Base-by-base conservation (phyloP, 1,140 invertebrate species). In the Vanessa tameamea region DNA sequence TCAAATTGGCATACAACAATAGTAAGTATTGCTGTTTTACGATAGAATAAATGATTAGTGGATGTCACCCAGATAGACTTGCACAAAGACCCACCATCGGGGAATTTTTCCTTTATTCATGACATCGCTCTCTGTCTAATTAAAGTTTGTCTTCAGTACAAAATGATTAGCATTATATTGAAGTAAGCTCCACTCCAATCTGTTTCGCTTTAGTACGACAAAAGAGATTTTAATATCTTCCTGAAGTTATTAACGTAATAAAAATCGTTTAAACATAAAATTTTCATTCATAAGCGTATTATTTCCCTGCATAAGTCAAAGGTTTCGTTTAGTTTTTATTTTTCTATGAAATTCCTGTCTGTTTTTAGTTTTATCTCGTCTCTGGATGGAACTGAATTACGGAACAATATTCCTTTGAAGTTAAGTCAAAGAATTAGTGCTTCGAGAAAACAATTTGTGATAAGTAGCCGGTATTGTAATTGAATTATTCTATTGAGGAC, bases 391-490 rank as follows among this genome's bases (percentile, higher is more conserved):
- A 11, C 37, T 61, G 26, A 37, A 61, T 61, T 57, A 23, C 23
- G 55, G 23, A 57, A 20, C 57, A 61, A 13, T 31, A 61, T 61
- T 61, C 57, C 31, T 61, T 61, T 61, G 57, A 61, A 14, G 57
- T 61, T 23, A 37, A 16, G 1, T 15, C 23, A 16, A 43, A 43
- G 57, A 61, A 37, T 61, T 61, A 61, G 31, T 61, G 14, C 31
- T 37, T 31, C 26, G 26, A 37, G 57, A 37, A 61, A 61, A 61
- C 57, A 61, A 37, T 37, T 61, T n/a, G 53, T 3, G 6, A 15
- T 37, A 13, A 37, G 57, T 37, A 15, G 14, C 14, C 20, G 31
- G 15, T 37, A 61, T 61, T 37, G 13, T 61, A 61, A 61, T 61
- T 15, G 23, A 14, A n/a, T 61, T 15, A 37, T 6, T 14, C 2